Conservation (phyloP, 2,888 invertebrate genomes). For the Abrostola triplasia region DNA sequence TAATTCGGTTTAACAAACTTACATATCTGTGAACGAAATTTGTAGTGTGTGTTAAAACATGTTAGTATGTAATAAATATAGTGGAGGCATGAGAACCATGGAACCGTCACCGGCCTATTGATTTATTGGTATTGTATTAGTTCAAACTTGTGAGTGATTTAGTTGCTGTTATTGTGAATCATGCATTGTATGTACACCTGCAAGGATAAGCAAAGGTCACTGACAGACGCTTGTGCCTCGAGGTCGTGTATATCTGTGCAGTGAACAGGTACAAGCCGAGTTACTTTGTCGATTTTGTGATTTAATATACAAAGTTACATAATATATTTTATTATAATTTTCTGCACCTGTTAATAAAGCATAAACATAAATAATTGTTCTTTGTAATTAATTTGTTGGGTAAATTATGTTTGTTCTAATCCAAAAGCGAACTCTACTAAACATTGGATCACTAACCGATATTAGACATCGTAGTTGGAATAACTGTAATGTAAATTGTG, state of each 20-base stretch:
- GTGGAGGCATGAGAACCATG: constrained; percentile 15
- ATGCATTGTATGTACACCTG: constrained; percentile 22
- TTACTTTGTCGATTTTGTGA: constrained; percentile 62
- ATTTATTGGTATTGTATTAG: constrained; percentile 22
- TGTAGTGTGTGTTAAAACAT: neutral
- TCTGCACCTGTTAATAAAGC: constrained; percentile 80
- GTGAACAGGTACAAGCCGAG: constrained; percentile 23
- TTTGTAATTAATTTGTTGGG: constrained; percentile 48
- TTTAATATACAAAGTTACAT: constrained; percentile 69
- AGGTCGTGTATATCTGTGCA: constrained; percentile 11
- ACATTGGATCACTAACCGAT: constrained; percentile 44
- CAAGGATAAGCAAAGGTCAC: constrained; percentile 21
- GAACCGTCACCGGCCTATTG: constrained; percentile 31
- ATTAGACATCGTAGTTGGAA: constrained; percentile 64
- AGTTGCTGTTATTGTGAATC: constrained; percentile 35
- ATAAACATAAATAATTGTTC: constrained; percentile 62
- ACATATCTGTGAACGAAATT: constrained; percentile 54
- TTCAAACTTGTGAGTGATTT: constrained; percentile 43
- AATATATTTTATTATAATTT: constrained; percentile 68
- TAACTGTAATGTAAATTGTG: constrained; percentile 85
- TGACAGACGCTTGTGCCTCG: constrained; percentile 4
- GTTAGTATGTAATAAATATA: constrained; percentile 31
- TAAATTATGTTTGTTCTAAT: constrained; percentile 34
- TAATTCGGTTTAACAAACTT: constrained; percentile 52
- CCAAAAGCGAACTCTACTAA: constrained; percentile 24